Evolutionary conservation across 2,113 vertebrate genomes (phyloP), one percentile per base, ranked within the genome.

Genomic region (Arvicanthis niloticus): DNA sequence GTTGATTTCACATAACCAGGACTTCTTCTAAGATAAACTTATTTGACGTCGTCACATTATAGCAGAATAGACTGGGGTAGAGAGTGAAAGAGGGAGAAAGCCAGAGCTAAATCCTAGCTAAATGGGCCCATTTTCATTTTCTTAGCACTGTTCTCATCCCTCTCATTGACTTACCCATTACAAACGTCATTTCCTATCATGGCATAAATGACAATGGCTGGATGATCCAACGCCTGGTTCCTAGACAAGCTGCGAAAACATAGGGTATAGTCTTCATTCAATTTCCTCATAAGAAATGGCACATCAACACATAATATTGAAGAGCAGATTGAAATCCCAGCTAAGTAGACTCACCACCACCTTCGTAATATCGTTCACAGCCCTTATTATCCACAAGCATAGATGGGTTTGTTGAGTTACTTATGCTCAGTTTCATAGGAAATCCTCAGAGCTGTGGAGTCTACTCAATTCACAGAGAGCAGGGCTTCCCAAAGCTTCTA

Each of bases 121-220:
- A 85, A 29, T 62, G 45, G n/a, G 81, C 24, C 56, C 24, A 45
- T 6, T 4, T 17, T 10, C 15, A 26, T 19, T 8, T 42, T 81
- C 31, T 51, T 45, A 91, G 53, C 58, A 56, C 42, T 34, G 29
- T 65, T 26, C 9, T 53, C 56, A 51, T 40, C 82, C 75, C 73
- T 81, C 51, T 73, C 48, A 58, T 6, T 11, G 58, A 82, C 98
- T 98, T 98, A 99, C 99, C 96, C 84, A 0, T 97, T 98, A 97
- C 99, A 99, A 96, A 99, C 99, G 22, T 99, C 99, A 29, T 99
- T 99, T 89, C 99, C 99, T 88, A 99, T 97, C 26, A 98, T 98
- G 68, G 98, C 98, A 0, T 99, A 99, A 92, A 98, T 89, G 42
- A 99, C 97, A 4, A 98, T 88, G 94, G 98, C 98, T 78, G 99